Evolutionary conservation across 2,113 vertebrate species (phyloP), one percentile per base, ranked within the genome.

Genomic region (Platichthys stellatus): DNA sequence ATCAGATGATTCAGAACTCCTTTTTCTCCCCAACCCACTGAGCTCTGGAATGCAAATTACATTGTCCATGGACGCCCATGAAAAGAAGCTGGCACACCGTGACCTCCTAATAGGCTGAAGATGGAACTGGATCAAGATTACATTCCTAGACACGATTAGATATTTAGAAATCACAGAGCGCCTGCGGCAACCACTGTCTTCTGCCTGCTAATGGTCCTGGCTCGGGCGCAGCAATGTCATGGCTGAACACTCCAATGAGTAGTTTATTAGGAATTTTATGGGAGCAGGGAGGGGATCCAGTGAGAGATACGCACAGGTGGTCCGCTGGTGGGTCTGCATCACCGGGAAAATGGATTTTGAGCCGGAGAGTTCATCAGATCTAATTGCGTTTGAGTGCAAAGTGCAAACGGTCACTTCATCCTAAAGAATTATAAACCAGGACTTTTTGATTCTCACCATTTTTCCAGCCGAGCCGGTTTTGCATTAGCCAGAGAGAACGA

Each of bases 1-100:
- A 78, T 87, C 76, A 82, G 83, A 89, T 79, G 65, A 86, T 84
- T 90, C 84, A 83, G 59, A 88, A 86, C 81, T 61, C 86, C 69
- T 87, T 76, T 85, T 82, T 74, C 20, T 4, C 71, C 24, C 77
- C 83, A 51, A 67, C 63, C 84, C 86, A 81, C 77, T 67, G 83
- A 73, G 78, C 74, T 86, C 63, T 78, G 90, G 90, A 92, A 93
- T 88, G 90, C 85, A 88, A 91, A 92, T 88, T 80, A 89, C 84
- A 89, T 90, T 87, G 87, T 93, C 84, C 80, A 76, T 72, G 85
- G 77, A 86, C 80, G 74, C 69, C 84, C 84, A 86, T 92, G 84
- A 92, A 91, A 90, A 90, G 85, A 79, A 85, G 76, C 89, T 91
- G 90, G 92, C 88, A 88, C 78, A 69, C 72, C 58, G 23, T 92